A percentile compares a stretch with the other conserved stretches of the same genome.
Evolutionary conservation across 53 echinoderm and acorn worm species (phyloP).

Genomic region (Mesocentrotus franciscanus): DNA sequence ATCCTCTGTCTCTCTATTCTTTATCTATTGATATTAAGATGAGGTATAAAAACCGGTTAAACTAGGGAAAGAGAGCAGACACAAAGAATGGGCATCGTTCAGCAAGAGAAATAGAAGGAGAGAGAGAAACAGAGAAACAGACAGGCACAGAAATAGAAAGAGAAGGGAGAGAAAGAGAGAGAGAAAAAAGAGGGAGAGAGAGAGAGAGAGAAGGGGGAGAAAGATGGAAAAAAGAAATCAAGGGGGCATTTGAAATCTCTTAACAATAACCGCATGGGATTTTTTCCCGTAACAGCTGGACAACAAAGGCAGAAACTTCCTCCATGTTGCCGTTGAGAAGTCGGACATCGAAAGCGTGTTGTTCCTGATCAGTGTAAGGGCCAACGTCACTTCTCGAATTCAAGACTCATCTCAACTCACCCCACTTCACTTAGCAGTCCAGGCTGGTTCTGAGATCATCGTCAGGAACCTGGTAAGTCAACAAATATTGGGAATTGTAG

Average conservation of each 20-base stretch:
- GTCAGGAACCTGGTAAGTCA: slow-evolving; percentile 94
- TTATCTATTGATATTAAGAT: no score
- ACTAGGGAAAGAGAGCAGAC: neutral
- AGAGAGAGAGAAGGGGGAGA: no score
- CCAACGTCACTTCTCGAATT: slow-evolving; percentile 96
- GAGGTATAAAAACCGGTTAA: no score
- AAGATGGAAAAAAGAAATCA: no score
- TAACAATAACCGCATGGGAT: slow-evolving; percentile 68
- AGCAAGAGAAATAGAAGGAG: slow-evolving; percentile 73
- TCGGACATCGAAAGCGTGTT: slow-evolving; percentile 97
- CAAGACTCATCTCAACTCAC: slow-evolving; percentile 83
- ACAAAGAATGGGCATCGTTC: neutral
- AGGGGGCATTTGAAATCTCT: neutral
- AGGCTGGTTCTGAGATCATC: slow-evolving; percentile 96
- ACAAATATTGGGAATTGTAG: neutral
- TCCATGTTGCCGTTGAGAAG: slow-evolving; percentile 96
- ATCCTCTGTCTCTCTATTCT: no score
- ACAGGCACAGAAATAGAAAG: neutral
- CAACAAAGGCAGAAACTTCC: slow-evolving; percentile 97
- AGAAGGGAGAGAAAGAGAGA: neutral
- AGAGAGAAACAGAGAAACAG: slow-evolving; percentile 65
- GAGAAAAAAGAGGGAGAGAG: neutral
- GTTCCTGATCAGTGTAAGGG: slow-evolving; percentile 91
- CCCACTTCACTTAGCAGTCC: slow-evolving; percentile 93
- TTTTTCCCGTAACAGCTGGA: slow-evolving; percentile 75